phyloP scores from a whole-genome alignment of 2,888 invertebrate species.

The Macrophya annulata region DNA sequence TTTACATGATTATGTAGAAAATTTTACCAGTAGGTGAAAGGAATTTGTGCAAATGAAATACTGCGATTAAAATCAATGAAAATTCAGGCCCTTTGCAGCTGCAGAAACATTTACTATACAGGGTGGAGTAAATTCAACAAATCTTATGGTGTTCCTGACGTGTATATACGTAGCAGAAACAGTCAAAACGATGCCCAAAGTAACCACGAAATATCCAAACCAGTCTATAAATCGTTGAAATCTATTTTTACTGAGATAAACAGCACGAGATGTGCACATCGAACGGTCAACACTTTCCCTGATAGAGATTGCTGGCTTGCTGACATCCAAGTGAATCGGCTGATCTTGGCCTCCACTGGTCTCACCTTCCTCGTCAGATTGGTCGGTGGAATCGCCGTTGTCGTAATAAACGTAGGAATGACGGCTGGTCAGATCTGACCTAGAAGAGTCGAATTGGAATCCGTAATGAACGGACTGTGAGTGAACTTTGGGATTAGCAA shows the following conservation, averaged over 20 bases:
- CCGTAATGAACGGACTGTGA: constrained; percentile 67
- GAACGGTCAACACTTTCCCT: background rate
- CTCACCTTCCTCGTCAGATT: constrained; percentile 62
- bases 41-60: background rate
- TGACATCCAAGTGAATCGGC: constrained; percentile 68
- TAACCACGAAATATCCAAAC: constrained; percentile 83
- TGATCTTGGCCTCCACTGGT: constrained; percentile 55
- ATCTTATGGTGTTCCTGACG: constrained; percentile 84
- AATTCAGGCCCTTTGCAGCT: constrained; percentile 56
- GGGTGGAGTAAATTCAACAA: constrained; percentile 86
- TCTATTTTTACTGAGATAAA: background rate
- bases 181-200: constrained; percentile 85
- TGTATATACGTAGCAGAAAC: constrained; percentile 87
- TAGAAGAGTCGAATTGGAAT: constrained; percentile 2
- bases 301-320: constrained; percentile 52
- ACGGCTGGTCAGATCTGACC: constrained; percentile 56
- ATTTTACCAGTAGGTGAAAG: background rate
- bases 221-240: constrained; percentile 77
- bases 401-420: constrained; percentile 75
- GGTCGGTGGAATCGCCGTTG: constrained; percentile 58
- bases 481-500: constrained; percentile 69
- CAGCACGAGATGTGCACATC: background rate
- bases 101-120: constrained; percentile 86
- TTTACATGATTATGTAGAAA: too few species aligned
- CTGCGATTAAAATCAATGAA: constrained; percentile 21